Conservation (phyloP, 2,113 vertebrate genomes). For the Rhineura floridana region DNA sequence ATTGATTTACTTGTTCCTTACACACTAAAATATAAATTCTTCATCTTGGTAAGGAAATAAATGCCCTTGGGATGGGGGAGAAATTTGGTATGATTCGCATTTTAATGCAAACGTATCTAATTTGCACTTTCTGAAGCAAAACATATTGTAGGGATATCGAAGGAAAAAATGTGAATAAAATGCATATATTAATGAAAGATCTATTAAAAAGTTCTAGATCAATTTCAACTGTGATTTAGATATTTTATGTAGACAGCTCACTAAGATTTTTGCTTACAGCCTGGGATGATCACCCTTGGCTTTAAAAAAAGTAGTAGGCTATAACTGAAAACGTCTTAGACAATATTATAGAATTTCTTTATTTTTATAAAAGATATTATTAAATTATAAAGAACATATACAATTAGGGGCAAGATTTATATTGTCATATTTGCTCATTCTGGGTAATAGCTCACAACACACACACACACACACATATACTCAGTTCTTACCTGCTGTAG, state of each 20-base stretch:
- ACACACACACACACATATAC: too few species aligned
- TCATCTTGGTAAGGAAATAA: neutral
- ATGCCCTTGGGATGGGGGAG: neutral
- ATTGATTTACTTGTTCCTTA: neutral
- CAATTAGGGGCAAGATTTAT: neutral
- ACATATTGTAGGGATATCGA: too few species aligned
- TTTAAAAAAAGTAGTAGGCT: neutral
- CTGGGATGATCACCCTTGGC: neutral
- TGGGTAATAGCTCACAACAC: too few species aligned
- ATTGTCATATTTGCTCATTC: neutral
- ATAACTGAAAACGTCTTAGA: too few species aligned
- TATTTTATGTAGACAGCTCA: neutral
- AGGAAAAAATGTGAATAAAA: too few species aligned
- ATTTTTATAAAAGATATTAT: too few species aligned
- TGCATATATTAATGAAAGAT: too few species aligned
- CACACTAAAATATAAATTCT: neutral
- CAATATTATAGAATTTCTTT: too few species aligned
- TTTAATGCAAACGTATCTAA: too few species aligned
- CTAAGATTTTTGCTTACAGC: neutral
- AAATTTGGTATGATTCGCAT: neutral
- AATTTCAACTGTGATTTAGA: neutral
- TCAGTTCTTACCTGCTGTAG: conserved; percentile 86
- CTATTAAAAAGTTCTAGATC: too few species aligned
- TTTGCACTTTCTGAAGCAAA: too few species aligned
- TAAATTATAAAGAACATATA: too few species aligned